Evolutionary conservation across 2,797 vertebrate species (phyloP), one percentile per base, ranked within the genome.

Genomic region (Melanotaenia pygmaea): DNA sequence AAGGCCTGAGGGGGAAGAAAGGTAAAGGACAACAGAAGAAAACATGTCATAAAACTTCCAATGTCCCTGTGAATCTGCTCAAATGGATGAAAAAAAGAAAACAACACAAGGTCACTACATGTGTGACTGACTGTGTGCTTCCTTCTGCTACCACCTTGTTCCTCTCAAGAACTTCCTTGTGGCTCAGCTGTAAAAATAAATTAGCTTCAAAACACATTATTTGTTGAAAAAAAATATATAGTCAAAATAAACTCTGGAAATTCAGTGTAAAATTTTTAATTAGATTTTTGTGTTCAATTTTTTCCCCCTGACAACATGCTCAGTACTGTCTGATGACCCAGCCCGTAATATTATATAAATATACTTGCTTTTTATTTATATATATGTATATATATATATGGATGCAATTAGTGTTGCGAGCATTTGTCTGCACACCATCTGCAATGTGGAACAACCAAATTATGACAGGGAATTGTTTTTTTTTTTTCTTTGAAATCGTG

Each of bases 1-100:
- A 94, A 95, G 30, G 90, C 93, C 94, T 95, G 81, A 14, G 54
- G 54, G 6, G 26, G 82, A 61, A 79, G 64, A 81, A 74, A 34
- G 74, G 70, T 61, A 62, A 68, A 83, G 74, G 77, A 76, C 32
- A 70, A 0, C 7, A 38, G 28, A 83, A 50, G 64, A 72, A 77
- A 71, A 74, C 9, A n/a, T 12, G 10, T 35, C 12, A 70, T 4
- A 16, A 28, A 34, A 70, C 43, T 28, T 10, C 18, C 81, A 24
- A 37, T 1, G 30, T 20, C 51, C 3, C 7, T 16, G 47, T 72
- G 45, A 69, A 40, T 79, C 54, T 30, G 37, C 51, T 24, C 30
- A 22, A 22, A 30, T 35, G 35, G 20, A 45, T 54, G 6, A 34
- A 3, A 59, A 65, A 72, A 40, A 3, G 8, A 62, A 13, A 71